These are phyloP conservation scores for Calcarius lapponicus DNA, from an alignment of 2,797 vertebrate genomes.

Conservation along the genomic window DNA sequence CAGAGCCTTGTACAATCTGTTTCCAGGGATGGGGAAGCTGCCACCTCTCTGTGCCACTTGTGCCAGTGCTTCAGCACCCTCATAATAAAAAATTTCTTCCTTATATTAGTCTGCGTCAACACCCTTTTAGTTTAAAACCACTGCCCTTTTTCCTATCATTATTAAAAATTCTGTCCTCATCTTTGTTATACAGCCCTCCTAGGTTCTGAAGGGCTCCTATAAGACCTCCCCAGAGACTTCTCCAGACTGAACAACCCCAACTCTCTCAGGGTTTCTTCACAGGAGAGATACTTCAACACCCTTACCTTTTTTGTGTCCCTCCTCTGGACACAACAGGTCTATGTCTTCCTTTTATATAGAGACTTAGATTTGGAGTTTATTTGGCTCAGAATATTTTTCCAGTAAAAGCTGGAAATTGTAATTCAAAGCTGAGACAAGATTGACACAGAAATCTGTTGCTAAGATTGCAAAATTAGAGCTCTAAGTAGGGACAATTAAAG, in stretches of 20 bases:
- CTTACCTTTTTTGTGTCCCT: neutral
- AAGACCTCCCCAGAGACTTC: neutral
- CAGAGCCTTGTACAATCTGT: neutral
- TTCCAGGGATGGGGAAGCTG: neutral
- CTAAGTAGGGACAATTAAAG: neutral
- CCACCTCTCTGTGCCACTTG: neutral
- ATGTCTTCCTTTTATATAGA: neutral
- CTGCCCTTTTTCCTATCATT: neutral
- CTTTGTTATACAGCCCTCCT: neutral
- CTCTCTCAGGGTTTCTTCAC: neutral
- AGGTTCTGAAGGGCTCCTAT: neutral
- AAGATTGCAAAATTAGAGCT: neutral
- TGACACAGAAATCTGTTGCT: neutral
- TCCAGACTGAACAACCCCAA: neutral
- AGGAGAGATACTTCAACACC: neutral
- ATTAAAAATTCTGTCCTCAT: neutral
- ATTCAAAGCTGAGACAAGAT: neutral
- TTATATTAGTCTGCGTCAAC: neutral
- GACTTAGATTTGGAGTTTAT: neutral
- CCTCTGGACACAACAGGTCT: neutral
- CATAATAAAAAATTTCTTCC: neutral
- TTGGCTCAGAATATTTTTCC: neutral
- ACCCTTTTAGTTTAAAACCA: neutral
- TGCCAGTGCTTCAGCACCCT: neutral
- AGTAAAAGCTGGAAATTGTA: neutral